These are phyloP conservation scores for Adelognathus sp. DNA, from an alignment of 2,888 invertebrate genomes.

Conservation along the genomic window DNA sequence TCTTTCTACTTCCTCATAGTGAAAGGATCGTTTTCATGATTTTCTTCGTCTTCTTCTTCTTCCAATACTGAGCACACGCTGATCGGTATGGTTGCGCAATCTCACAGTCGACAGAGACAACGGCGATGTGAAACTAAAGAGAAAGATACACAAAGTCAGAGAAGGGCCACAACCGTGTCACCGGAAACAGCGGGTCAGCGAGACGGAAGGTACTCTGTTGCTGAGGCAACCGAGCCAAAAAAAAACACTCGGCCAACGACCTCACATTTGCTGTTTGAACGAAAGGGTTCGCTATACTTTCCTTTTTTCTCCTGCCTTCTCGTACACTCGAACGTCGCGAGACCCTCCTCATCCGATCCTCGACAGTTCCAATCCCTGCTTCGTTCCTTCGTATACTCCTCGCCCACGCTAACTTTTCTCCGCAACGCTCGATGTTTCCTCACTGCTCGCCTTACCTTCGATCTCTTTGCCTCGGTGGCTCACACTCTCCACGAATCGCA, in stretches of 20 bases:
- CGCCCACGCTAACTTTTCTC: constrained; percentile 13
- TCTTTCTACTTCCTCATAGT: too few species aligned
- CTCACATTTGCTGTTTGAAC: constrained; percentile 43
- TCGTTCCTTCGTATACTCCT: background rate
- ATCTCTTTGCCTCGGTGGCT: background rate
- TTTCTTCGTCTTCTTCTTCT: background rate
- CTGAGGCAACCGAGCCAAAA: constrained; percentile 73
- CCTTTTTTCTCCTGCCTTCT: constrained; percentile 39
- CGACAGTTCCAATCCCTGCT: constrained; percentile 6
- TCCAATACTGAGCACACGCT: constrained; percentile 1
- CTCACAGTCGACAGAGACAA: constrained; percentile 2
- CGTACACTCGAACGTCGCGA: constrained; percentile 34
- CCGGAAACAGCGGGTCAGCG: constrained; percentile 76
- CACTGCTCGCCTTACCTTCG: background rate
- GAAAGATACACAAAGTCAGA: background rate
- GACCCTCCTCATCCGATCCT: background rate
- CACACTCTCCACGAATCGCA: background rate
- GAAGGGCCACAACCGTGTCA: constrained; percentile 69
- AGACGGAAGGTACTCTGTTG: constrained; percentile 77
- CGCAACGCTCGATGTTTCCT: background rate
- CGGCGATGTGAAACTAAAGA: constrained; percentile 26
- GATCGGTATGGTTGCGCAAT: background rate
- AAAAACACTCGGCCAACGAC: constrained; percentile 65
- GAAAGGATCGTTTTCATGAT: too few species aligned
- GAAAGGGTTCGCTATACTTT: constrained; percentile 55